Evolutionary conservation across 1,140 invertebrate genomes (phyloP), one percentile per base, ranked within the genome.

Genomic region (Drosophila baimaii): DNA sequence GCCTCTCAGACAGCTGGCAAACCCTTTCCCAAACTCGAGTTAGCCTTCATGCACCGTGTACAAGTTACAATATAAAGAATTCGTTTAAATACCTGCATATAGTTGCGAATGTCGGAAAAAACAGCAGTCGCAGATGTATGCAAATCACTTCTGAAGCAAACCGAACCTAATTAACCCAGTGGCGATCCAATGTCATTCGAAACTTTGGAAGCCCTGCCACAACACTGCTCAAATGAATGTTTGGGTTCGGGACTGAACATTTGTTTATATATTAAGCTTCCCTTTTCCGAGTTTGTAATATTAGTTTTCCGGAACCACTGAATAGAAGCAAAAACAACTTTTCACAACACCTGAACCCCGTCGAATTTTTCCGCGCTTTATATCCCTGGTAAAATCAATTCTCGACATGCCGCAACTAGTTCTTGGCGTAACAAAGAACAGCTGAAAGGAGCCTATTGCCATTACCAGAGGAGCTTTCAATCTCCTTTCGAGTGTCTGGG

Each of bases 401-500:
- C 31, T 21, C 59, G 19, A n/a, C 5, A 10, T 1, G 15, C 35
- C 9, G 8, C 17, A 47, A 41, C 64, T 39, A 58, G 33, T 49
- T 49, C 33, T 58, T 72, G 33, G 3, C 12, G 19, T 59, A 43
- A 69, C 47, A 35, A 74, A 58, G 63, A 68, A 27, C 59, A 62
- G 74, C 62, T 66, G 44, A 79, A 71, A 57, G 63, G 59, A 71
- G 68, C 27, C 58, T 31, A 31, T 52, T 41, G 21, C 25, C 21
- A 44, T 44, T 37, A 23, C 56, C 43, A 35, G 41, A 33, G 23
- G 68, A 56, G 46, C 74, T 79, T 72, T 72, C 47, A 72, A 37
- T 59, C 46, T 65, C 63, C 62, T 77, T 77, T 61, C 41, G 29
- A 39, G 39, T 35, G 65, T 76, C 62, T 62, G 46, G 43, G 29